Percentiles rank a stretch among this genome's conserved stretches.
Evolutionary conservation across 2,797 vertebrate species (phyloP).

Genomic region (Enteromius afrohamiltoni): DNA sequence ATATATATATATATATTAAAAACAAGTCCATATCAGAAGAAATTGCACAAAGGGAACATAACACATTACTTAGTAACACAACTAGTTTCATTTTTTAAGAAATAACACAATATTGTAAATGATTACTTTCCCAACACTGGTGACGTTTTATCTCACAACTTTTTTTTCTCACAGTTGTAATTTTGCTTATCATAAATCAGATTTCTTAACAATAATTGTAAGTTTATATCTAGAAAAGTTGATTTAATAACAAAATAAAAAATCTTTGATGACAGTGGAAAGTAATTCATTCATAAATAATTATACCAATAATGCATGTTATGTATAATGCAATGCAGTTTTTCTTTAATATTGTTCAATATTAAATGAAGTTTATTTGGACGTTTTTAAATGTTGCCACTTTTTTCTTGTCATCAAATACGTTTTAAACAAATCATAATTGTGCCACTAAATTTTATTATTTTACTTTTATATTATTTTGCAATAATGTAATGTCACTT

Average conservation of each 20-base stretch:
- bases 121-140: neutral
- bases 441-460: neutral
- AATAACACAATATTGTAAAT: neutral
- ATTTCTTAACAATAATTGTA: neutral
- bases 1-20: no score
- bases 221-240: neutral
- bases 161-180: no score
- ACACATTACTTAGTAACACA: no score
- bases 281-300: no score
- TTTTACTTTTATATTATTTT: neutral
- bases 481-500: neutral
- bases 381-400: neutral
- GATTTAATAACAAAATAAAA: neutral
- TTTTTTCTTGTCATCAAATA: neutral
- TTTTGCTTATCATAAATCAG: neutral
- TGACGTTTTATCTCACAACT: neutral
- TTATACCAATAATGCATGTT: no score
- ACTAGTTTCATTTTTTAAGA: neutral
- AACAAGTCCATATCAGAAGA: no score
- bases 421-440: neutral
- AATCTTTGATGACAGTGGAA: neutral
- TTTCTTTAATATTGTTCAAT: neutral
- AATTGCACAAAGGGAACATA: no score
- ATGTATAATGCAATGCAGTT: no score
- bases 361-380: neutral